phyloP scores from a whole-genome alignment of 2,113 vertebrate species.

The Zosterops pallidus region DNA sequence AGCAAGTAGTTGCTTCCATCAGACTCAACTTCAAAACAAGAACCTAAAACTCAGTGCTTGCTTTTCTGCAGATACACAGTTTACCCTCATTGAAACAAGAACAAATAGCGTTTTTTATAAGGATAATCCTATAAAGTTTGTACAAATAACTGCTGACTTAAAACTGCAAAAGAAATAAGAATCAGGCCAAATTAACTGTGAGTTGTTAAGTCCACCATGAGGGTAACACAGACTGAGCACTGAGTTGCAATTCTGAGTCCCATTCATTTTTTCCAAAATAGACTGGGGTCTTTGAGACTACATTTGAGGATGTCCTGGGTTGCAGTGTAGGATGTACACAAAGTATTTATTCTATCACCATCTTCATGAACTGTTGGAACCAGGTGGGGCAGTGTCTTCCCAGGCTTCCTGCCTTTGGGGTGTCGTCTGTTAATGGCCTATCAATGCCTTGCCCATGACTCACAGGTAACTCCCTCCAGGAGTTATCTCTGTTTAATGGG shows the following conservation, averaged over 20 bases:
- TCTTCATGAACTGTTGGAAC: too few species aligned
- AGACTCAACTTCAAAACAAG: not conserved
- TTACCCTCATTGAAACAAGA: not conserved
- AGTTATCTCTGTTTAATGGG: too few species aligned
- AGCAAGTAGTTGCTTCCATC: not conserved
- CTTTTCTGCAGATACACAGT: not conserved
- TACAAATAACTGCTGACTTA: not conserved
- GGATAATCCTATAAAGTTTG: not conserved
- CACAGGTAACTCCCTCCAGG: too few species aligned
- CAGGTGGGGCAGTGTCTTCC: too few species aligned
- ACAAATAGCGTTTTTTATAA: not conserved
- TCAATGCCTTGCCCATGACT: too few species aligned
- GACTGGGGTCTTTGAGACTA: not conserved
- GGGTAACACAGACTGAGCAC: not conserved
- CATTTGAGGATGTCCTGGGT: too few species aligned
- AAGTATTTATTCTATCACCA: too few species aligned
- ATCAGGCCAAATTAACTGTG: not conserved
- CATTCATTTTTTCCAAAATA: not conserved
- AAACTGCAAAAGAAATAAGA: not conserved
- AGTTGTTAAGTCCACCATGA: not conserved
- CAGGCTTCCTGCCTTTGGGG: too few species aligned
- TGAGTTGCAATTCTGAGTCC: not conserved
- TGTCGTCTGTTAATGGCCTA: too few species aligned
- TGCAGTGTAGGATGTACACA: too few species aligned
- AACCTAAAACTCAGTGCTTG: not conserved